Percentiles rank a stretch among this genome's conserved stretches.
Evolutionary conservation across 2,888 invertebrate species (phyloP).

Genomic region (Himalopsyche kuldschensis): DNA sequence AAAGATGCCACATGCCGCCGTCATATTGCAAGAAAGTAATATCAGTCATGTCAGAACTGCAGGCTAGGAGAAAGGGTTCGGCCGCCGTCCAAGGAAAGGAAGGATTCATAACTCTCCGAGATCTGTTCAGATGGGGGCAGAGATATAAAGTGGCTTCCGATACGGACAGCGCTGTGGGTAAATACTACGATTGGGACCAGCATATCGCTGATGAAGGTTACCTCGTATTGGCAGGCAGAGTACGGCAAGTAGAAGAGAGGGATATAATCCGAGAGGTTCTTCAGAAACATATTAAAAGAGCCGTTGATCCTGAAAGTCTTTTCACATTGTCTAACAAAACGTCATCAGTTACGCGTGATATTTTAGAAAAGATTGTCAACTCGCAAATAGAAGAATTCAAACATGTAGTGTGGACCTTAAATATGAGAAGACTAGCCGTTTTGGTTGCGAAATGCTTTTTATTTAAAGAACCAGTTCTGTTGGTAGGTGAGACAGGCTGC

Average conservation of each 20-base stretch:
- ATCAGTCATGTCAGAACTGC: slow-evolving; percentile 86
- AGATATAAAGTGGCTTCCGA: slow-evolving; percentile 78
- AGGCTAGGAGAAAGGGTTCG: slow-evolving; percentile 79
- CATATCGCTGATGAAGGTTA: slow-evolving; percentile 96
- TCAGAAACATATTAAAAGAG: slow-evolving; percentile 76
- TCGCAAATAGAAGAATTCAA: slow-evolving; percentile 62
- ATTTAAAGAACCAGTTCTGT: slow-evolving; percentile 90
- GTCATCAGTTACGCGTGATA: slow-evolving; percentile 74
- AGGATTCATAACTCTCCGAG: slow-evolving; percentile 90
- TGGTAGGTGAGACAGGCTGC: slow-evolving; percentile 97
- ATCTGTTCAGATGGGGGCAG: slow-evolving; percentile 96
- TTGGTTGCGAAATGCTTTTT: slow-evolving; percentile 81
- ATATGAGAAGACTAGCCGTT: slow-evolving; percentile 81
- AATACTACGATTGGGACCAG: slow-evolving; percentile 93
- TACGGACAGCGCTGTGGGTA: slow-evolving; percentile 55
- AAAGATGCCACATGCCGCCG: slow-evolving; percentile 83
- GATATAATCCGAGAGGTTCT: slow-evolving; percentile 78
- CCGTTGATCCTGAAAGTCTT: slow-evolving; percentile 68
- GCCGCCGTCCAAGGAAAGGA: slow-evolving; percentile 91
- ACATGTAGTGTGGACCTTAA: slow-evolving; percentile 93
- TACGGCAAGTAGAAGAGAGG: slow-evolving; percentile 81
- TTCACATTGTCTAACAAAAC: slow-evolving; percentile 70
- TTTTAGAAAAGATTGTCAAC: slow-evolving; percentile 68
- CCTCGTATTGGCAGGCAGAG: slow-evolving; percentile 89
- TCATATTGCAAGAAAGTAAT: slow-evolving; percentile 91